A percentile compares a stretch with the other conserved stretches of the same genome.
Conservation (phyloP, 2,797 vertebrate species). For the Ctenopoma kingsleyae region DNA sequence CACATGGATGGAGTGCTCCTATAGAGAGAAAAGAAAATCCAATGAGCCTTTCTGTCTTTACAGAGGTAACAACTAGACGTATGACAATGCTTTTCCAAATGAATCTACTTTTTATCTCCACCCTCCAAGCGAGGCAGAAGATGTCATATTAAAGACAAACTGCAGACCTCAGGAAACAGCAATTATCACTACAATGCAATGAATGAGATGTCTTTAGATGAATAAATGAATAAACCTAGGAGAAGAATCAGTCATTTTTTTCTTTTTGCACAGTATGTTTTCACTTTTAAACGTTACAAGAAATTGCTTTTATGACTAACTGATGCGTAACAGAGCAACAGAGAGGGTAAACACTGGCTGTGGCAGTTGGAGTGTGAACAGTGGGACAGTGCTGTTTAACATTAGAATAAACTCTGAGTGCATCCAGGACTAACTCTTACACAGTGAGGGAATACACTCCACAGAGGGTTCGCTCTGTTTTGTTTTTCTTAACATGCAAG, state of each 20-base stretch:
- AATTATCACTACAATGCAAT: background rate
- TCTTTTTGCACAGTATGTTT: background rate
- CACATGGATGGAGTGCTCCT: slow-evolving; percentile 29
- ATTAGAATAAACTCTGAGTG: no score
- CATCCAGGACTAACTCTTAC: background rate
- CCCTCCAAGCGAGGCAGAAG: slow-evolving; percentile 14
- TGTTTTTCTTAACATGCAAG: background rate
- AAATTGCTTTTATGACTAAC: background rate
- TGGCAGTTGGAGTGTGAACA: background rate
- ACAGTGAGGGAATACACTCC: background rate
- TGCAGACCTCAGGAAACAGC: slow-evolving; percentile 1
- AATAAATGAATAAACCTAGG: no score
- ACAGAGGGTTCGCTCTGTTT: background rate
- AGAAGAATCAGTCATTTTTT: no score
- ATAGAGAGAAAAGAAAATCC: background rate
- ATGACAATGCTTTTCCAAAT: slow-evolving; percentile 34
- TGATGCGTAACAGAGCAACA: background rate
- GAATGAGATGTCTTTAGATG: slow-evolving; percentile 8
- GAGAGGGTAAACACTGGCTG: background rate
- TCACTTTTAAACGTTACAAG: background rate
- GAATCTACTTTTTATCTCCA: slow-evolving; percentile 19
- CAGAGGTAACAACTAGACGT: slow-evolving; percentile 20
- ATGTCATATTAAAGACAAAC: slow-evolving; percentile 29
- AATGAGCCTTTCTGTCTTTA: background rate
- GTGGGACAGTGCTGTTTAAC: background rate